Conservation (phyloP, 2,888 invertebrate genomes). For the Agrochola macilenta region DNA sequence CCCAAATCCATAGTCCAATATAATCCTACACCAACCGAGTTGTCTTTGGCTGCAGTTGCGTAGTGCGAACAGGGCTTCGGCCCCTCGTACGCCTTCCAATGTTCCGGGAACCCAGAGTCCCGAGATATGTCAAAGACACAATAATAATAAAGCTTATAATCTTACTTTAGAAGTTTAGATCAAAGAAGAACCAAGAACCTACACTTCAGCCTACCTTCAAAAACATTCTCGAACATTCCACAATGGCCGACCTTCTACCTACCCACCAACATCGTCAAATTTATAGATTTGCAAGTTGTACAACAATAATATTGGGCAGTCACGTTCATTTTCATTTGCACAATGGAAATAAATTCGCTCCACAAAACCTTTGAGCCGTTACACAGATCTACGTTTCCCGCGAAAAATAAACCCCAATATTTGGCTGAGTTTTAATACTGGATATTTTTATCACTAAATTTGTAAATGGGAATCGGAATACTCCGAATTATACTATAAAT, state of each 20-base stretch:
- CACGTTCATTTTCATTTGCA: constrained; percentile 57
- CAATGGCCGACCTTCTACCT: background rate
- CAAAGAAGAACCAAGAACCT: background rate
- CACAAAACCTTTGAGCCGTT: constrained; percentile 46
- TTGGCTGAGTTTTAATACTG: constrained; percentile 5
- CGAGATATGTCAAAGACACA: background rate
- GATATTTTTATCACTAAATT: background rate
- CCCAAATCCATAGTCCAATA: too few species aligned
- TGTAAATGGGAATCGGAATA: background rate
- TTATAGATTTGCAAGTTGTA: constrained; percentile 5
- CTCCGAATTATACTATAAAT: background rate
- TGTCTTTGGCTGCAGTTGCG: too few species aligned
- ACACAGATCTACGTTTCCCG: constrained; percentile 33
- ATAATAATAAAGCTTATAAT: background rate
- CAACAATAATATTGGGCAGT: constrained; percentile 47
- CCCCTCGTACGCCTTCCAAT: too few species aligned
- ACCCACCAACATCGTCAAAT: background rate
- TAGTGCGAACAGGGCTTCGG: too few species aligned
- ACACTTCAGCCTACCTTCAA: background rate
- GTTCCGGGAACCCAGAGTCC: too few species aligned
- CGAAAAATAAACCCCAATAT: constrained; percentile 46
- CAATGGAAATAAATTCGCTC: constrained; percentile 49
- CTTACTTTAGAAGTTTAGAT: background rate
- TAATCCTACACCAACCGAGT: too few species aligned
- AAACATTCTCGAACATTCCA: constrained; percentile 4